These are phyloP conservation scores for Halichondria panicea DNA, from an alignment of 37 sponge, comb jelly and placozoan species.

Conservation along the genomic window DNA sequence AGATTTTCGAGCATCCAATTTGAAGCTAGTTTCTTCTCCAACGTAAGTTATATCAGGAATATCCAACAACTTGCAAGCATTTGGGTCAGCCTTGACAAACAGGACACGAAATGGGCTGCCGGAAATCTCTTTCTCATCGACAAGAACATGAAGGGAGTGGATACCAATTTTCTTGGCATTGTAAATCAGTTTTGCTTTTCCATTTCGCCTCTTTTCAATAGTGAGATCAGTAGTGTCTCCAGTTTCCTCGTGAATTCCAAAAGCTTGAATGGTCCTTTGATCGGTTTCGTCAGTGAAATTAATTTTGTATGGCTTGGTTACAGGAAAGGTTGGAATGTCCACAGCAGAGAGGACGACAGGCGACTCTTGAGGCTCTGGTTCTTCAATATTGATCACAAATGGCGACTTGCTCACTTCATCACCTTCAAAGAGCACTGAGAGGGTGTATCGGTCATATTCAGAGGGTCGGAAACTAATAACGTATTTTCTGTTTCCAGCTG, in stretches of 20 bases:
- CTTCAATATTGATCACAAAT: conserved; percentile 24
- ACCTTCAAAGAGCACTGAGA: conserved; percentile 33
- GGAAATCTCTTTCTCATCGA: conserved; percentile 39
- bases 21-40: conserved; percentile 24
- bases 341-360: conserved; percentile 11
- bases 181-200: conserved; percentile 9
- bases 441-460: conserved; percentile 28
- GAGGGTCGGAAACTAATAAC: conserved; percentile 32
- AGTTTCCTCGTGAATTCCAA: conserved; percentile 48
- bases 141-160: conserved; percentile 43
- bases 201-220: conserved; percentile 23
- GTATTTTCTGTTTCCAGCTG: conserved; percentile 18
- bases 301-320: conserved; percentile 21
- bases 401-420: conserved; percentile 48
- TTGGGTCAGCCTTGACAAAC: conserved; percentile 26
- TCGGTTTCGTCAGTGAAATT: conserved; percentile 16
- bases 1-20: conserved; percentile 45
- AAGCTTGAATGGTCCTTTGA: conserved; percentile 27
- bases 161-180: conserved; percentile 14
- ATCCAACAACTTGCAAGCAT: conserved; percentile 22
- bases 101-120: conserved; percentile 75
- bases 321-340: conserved; percentile 2
- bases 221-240: conserved; percentile 18
- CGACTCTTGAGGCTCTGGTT: conserved; percentile 17
- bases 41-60: conserved; percentile 19